Evolutionary conservation across 2,888 invertebrate genomes (phyloP), one percentile per base, ranked within the genome.

Genomic region (Nysson spinosus): DNA sequence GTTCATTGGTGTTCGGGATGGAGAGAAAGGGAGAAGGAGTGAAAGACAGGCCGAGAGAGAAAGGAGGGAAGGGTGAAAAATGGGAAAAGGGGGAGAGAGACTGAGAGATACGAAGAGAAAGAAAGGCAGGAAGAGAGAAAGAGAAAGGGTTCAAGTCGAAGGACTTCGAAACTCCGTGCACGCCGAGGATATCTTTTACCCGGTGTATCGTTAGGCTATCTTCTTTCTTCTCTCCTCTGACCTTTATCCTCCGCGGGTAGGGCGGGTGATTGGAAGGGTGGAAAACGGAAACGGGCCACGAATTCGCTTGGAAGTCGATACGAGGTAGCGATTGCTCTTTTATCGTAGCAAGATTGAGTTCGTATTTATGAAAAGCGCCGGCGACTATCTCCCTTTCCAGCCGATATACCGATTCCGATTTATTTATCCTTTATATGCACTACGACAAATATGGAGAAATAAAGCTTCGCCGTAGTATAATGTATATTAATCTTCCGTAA

Each of bases 101-200:
- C 43, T 43, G 46, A 14, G 43, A 52, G 46, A 43, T 47, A 42
- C 9, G 5, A 24, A 9, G 9, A 24, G 6, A 24, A 5, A 9
- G 5, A 24, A 24, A 24, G 9, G 24, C 3, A 7, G 6, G 6
- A 24, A 24, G n/a, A n/a, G n/a, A n/a, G n/a, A n/a, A n/a, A n/a
- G n/a, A n/a, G n/a, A n/a, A n/a, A n/a, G n/a, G n/a, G n/a, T n/a
- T n/a, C 24, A 2, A 24, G 24, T 24, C 24, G 47, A 14, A 47
- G 52, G 46, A 42, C 52, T 47, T 44, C 11, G 40, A 40, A 75
- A 69, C 43, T 69, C 34, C 16, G 22, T 14, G 17, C 40, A 24
- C 46, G 43, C 12, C 12, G 32, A 5, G n/a, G 32, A 39, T 50
- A 72, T 55, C 40, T 24, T 34, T 56, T 50, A 30, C n/a, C 22